Base-by-base conservation (phyloP, 1,140 invertebrate species). In the Atopsyche davidsoni region DNA sequence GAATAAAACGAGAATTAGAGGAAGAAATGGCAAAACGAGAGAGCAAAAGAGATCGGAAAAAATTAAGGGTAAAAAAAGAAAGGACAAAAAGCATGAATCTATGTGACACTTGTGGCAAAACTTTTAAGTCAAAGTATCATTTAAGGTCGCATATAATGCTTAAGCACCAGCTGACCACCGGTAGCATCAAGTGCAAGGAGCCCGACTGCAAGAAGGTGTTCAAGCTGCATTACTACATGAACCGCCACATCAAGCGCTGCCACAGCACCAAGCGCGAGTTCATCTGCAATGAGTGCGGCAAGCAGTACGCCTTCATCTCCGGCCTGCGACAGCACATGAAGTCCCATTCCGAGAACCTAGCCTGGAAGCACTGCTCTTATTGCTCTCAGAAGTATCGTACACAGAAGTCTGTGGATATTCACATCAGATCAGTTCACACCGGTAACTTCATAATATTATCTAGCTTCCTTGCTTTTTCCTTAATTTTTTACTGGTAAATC, bases 391-490 rank as follows among this genome's bases (percentile, higher is more conserved):
- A 56, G n/a, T 73, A 69, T 53, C 66, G 66, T 48, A 69, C 66
- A 56, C 41, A 59, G 16, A 72, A 72, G 53, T 71, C 70, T 31
- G 63, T 70, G n/a, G 42, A 66, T 25, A 62, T 74, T 17, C 72
- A 74, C 60, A 64, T 69, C 25, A 64, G 72, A 68, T 71, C 72
- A 45, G 67, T 62, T 10, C 72, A 74, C 46, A 74, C 72, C 63
- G 72, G 72, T 74, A 61, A 58, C 21, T 35, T 16, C 18, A 6
- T n/a, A n/a, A n/a, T n/a, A n/a, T n/a, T n/a, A n/a, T 11, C 10
- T 7, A 11, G 16, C 9, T 7, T 39, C 17, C 16, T 9, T 10
- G 10, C 16, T n/a, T 31, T 31, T 31, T n/a, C 9, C 9, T 31
- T 31, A 31, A n/a, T 16, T 11, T 11, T 16, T 17, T 9, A 11